Evolutionary conservation across 1,140 invertebrate species (phyloP), one percentile per base, ranked within the genome.

Genomic region (Sinella curviseta): DNA sequence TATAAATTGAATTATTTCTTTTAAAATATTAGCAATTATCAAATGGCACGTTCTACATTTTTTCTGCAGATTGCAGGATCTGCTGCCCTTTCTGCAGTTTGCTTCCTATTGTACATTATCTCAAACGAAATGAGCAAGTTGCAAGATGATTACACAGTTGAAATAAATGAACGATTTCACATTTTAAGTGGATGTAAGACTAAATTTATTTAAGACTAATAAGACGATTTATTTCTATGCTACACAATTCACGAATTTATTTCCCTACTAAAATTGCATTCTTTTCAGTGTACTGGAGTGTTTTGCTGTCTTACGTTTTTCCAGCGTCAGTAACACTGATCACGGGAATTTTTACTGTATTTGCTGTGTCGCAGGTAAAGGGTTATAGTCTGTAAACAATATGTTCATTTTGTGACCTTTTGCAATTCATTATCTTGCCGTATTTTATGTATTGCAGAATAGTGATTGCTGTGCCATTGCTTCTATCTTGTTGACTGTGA

Each of bases 221-320:
- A 60, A 60, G 3, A 8, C 24, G 39, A 12, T 20, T n/a, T 3
- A n/a, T 60, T 60, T 8, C 24, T 17, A 60, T 60, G 24, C 57
- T 60, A 48, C 20, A 48, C 39, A 48, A 48, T 48, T 48, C 39
- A 48, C 8, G 20, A 48, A 48, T 12, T 3, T 14, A 60, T 60
- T 60, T 60, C 20, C 20, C 39, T 48, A 20, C 8, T 48, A 48
- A 48, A 48, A 48, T n/a, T 26, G 55, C 24, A 33, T 31, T 31
- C 8, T 70, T 70, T 30, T 4, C n/a, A 70, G 65, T 70, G 65
- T 70, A 70, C 65, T 70, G 65, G 65, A 70, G 65, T n/a, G 31
- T 70, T 14, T 17, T 70, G 31, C 65, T 70, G 8, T 30, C 65
- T 12, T 70, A 70, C 24, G 65, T 30, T 2, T 70, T 70, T 33